These are phyloP conservation scores for Pogoniulus pusillus DNA, from an alignment of 2,797 vertebrate species.

Conservation along the genomic window DNA sequence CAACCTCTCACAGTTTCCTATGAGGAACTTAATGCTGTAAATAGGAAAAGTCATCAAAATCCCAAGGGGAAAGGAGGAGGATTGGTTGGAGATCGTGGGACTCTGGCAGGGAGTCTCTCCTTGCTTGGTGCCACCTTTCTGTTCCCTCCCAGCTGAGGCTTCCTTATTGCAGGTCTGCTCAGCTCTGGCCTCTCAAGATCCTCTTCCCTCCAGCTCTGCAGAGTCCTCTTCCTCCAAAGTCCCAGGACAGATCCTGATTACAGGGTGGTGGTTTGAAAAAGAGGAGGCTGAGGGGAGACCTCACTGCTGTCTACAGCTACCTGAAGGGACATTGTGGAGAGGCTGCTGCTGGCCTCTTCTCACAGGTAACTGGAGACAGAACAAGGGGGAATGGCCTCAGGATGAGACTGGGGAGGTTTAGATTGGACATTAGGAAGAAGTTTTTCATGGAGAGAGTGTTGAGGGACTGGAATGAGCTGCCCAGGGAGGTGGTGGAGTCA, in stretches of 20 bases:
- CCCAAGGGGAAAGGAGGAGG: not conserved
- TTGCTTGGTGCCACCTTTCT: not conserved
- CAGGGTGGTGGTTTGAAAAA: not conserved
- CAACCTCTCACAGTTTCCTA: not conserved
- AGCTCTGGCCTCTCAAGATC: not conserved
- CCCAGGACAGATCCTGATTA: fast-evolving
- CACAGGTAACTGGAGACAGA: too few relatives aligned
- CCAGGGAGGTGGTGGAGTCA: too few relatives aligned
- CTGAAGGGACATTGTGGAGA: too few relatives aligned
- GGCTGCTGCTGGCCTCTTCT: too few relatives aligned
- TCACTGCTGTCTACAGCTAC: too few relatives aligned
- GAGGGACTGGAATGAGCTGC: too few relatives aligned
- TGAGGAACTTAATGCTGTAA: not conserved
- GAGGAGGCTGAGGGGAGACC: too few relatives aligned
- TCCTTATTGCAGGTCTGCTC: not conserved
- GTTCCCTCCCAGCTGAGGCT: not conserved
- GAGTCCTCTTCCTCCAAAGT: not conserved
- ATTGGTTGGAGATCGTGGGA: not conserved
- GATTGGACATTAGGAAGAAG: too few relatives aligned
- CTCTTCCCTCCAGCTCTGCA: not conserved
- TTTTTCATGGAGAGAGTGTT: too few relatives aligned
- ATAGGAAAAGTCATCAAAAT: not conserved
- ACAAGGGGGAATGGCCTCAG: too few relatives aligned
- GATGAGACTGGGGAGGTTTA: too few relatives aligned
- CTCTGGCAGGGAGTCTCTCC: not conserved